Evolutionary conservation across 2,113 vertebrate species (phyloP).

Genomic region (Dasyprocta punctata): DNA sequence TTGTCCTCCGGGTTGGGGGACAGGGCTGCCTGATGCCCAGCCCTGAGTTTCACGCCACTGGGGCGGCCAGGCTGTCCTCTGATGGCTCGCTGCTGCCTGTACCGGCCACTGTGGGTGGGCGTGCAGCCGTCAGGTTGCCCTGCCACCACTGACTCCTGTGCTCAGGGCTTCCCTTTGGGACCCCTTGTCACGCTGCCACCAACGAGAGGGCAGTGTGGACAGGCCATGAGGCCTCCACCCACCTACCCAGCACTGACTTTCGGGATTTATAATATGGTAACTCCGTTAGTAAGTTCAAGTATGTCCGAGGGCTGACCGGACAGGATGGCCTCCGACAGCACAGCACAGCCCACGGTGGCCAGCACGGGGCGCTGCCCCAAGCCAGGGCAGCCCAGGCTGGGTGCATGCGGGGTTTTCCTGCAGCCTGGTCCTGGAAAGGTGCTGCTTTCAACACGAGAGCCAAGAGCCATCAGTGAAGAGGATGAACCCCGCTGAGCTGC

Average conservation of each 20-base stretch:
- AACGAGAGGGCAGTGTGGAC: accelerated
- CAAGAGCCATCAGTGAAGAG: too few relatives aligned
- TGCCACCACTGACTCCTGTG: accelerated
- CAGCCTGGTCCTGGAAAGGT: accelerated
- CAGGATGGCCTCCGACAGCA: background rate
- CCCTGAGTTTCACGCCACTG: accelerated
- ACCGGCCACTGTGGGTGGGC: background rate
- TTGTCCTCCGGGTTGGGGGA: background rate
- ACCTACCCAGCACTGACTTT: accelerated
- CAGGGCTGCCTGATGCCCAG: background rate
- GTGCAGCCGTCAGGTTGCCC: accelerated
- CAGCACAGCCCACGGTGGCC: accelerated
- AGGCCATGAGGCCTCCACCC: accelerated
- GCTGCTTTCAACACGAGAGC: background rate
- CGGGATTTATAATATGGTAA: accelerated
- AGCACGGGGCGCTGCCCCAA: accelerated
- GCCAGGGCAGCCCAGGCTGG: background rate
- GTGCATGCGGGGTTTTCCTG: background rate
- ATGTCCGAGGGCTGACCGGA: background rate
- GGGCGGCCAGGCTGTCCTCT: background rate
- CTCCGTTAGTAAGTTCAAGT: background rate
- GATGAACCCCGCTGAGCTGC: background rate
- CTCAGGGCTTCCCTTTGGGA: background rate
- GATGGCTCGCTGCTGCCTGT: accelerated
- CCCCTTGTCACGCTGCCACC: background rate